These are phyloP conservation scores for Gouania willdenowi DNA, from an alignment of 2,797 vertebrate species.

Conservation along the genomic window DNA sequence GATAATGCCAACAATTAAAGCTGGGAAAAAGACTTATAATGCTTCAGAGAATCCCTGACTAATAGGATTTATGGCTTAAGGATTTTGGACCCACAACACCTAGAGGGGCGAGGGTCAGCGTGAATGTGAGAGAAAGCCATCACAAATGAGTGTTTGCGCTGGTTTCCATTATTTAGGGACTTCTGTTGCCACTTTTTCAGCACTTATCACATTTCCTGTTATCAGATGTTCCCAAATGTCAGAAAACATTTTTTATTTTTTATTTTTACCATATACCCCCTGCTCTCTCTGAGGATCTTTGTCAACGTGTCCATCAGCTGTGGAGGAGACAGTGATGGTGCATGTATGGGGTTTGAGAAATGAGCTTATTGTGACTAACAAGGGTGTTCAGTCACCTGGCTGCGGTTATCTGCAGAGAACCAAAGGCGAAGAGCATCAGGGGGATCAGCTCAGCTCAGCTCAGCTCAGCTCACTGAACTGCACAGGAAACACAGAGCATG, in stretches of 20 bases:
- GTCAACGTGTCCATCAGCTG: slow-evolving; percentile 13
- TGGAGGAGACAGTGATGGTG: slow-evolving; percentile 3
- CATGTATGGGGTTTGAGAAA: slow-evolving; percentile 44
- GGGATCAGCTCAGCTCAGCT: slow-evolving; percentile 59
- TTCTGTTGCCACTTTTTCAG: neutral
- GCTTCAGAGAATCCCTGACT: slow-evolving; percentile 73
- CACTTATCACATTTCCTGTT: no score
- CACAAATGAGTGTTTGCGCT: slow-evolving; percentile 34
- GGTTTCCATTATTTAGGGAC: neutral
- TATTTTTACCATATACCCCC: no score
- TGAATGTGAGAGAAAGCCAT: slow-evolving; percentile 65
- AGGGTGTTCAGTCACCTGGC: slow-evolving; percentile 42
- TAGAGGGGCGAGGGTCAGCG: slow-evolving; percentile 68
- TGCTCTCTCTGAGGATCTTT: slow-evolving; percentile 2
- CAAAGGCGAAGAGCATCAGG: slow-evolving; percentile 47
- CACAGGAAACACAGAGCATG: slow-evolving; percentile 64
- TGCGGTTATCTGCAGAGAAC: slow-evolving; percentile 44
- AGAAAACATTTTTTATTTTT: no score
- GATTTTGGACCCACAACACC: slow-evolving; percentile 70
- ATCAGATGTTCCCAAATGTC: no score
- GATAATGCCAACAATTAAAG: slow-evolving; percentile 49
- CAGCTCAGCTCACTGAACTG: slow-evolving; percentile 63
- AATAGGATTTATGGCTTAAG: slow-evolving; percentile 80
- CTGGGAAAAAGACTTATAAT: slow-evolving; percentile 67
- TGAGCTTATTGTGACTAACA: slow-evolving; percentile 31